Percentiles rank a stretch among this genome's conserved stretches.
Conservation (phyloP, 2,888 invertebrate species). For the Chydorus sphaericus region DNA sequence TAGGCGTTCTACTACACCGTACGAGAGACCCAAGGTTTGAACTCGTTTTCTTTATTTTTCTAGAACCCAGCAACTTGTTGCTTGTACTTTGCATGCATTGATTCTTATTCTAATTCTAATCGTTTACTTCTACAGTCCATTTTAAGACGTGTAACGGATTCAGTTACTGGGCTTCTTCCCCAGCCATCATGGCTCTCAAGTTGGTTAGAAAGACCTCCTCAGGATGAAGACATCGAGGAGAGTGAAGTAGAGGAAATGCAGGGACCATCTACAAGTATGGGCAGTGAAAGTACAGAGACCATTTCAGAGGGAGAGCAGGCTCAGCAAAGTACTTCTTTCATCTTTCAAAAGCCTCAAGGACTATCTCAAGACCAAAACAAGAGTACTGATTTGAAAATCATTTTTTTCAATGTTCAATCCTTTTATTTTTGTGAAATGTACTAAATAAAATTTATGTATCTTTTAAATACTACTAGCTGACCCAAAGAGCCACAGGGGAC, state of each 20-base stretch:
- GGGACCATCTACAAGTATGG: constrained; percentile 6
- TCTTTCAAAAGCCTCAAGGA: constrained; percentile 1
- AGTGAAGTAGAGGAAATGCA: constrained; percentile 10
- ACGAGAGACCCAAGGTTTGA: constrained; percentile 11
- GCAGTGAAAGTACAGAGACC: not conserved
- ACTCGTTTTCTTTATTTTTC: too few relatives aligned
- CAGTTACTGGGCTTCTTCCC: constrained; percentile 46
- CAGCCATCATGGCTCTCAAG: constrained; percentile 33
- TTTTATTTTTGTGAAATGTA: not conserved
- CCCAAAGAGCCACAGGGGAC: not conserved
- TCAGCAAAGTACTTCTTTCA: too few relatives aligned
- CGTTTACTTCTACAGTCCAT: constrained; percentile 42
- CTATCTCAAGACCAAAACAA: constrained; percentile 2
- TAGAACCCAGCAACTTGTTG: too few relatives aligned
- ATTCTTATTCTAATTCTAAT: not conserved
- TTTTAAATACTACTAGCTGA: too few relatives aligned
- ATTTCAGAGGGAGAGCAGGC: not conserved
- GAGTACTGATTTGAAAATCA: not conserved
- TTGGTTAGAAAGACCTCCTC: constrained; percentile 19
- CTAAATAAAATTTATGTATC: too few relatives aligned
- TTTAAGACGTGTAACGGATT: constrained; percentile 48
- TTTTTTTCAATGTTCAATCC: not conserved
- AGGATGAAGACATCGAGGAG: constrained; percentile 13
- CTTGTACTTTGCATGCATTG: too few relatives aligned
- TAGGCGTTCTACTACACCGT: too few relatives aligned